These are phyloP conservation scores for Lepidurus couesii DNA, from an alignment of 1,140 invertebrate genomes.

Conservation along the genomic window DNA sequence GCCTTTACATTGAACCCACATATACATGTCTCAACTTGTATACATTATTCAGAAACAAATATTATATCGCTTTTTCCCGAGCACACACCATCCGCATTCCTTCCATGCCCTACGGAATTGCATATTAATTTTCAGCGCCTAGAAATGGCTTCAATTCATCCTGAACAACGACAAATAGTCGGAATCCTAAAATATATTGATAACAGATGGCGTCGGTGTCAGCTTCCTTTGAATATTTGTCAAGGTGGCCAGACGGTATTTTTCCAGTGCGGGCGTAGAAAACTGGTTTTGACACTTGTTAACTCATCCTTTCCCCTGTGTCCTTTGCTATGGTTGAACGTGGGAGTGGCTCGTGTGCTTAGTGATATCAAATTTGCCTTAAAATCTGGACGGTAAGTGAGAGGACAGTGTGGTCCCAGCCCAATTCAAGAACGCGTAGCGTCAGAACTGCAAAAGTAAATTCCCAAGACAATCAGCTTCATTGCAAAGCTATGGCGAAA, in stretches of 20 bases:
- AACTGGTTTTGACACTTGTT: constrained; percentile 18
- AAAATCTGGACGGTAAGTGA: no score
- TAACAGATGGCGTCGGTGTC: background rate
- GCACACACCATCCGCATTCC: no score
- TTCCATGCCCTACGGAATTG: no score
- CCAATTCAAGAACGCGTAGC: no score
- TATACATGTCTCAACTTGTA: background rate
- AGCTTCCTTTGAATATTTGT: background rate
- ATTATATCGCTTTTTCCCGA: no score
- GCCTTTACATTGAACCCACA: background rate
- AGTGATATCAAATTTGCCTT: background rate
- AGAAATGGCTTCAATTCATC: background rate
- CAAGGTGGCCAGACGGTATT: background rate
- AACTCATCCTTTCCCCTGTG: constrained; percentile 15
- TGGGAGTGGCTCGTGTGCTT: background rate
- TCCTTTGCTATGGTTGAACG: background rate
- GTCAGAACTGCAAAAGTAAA: background rate
- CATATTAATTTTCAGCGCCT: no score
- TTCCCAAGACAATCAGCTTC: background rate
- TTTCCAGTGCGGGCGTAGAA: constrained; percentile 13
- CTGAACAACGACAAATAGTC: background rate
- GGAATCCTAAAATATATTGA: background rate
- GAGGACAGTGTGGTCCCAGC: no score
- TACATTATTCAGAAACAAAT: background rate
- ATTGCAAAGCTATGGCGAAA: background rate